Evolutionary conservation across 2,113 vertebrate species (phyloP).

Genomic region (Ceuthmochares aereus): DNA sequence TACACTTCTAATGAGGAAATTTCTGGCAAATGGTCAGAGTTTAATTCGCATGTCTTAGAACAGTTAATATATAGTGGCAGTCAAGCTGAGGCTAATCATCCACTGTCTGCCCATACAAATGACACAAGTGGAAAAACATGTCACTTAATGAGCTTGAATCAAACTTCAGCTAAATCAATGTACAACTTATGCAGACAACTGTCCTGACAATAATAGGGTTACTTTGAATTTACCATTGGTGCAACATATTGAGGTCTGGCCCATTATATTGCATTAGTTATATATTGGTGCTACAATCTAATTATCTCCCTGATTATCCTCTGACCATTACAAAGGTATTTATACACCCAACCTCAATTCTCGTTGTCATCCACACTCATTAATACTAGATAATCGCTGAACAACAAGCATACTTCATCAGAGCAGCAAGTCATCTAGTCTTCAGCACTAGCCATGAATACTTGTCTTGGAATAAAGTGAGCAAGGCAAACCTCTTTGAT

Average conservation of each 20-base stretch:
- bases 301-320: background rate
- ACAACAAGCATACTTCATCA: background rate
- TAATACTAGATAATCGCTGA: background rate
- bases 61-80: constrained; percentile 32
- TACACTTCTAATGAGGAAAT: background rate
- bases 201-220: constrained; percentile 1
- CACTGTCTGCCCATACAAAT: background rate
- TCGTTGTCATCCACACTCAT: background rate
- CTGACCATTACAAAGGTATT: background rate
- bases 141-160: constrained; percentile 25
- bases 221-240: background rate
- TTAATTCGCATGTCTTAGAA: constrained; percentile 36
- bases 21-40: constrained; percentile 13
- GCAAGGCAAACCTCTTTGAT: background rate
- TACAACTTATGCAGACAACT: background rate
- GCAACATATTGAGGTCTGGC: background rate
- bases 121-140: background rate
- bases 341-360: background rate
- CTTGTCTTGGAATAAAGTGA: background rate
- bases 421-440: background rate
- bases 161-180: constrained; percentile 34
- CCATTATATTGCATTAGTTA: background rate
- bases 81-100: constrained; percentile 33
- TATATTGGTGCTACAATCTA: background rate
- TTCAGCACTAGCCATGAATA: background rate